phyloP scores from a whole-genome alignment of 2,888 invertebrate species.

The Drosophila borealis region DNA sequence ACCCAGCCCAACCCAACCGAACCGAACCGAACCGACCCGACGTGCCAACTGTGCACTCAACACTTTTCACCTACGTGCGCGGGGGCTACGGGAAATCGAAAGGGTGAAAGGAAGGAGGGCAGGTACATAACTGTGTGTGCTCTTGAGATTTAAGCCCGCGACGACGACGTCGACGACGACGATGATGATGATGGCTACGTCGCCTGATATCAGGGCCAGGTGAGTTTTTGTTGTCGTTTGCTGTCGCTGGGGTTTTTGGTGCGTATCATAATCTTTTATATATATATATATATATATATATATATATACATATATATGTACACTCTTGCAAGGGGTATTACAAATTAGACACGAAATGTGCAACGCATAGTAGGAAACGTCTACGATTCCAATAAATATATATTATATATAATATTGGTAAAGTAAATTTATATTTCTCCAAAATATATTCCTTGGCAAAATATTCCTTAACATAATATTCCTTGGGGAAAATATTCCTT shows the following conservation, averaged over 20 bases:
- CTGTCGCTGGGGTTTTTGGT: constrained; percentile 27
- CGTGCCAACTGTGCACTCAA: constrained; percentile 10
- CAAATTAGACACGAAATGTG: not conserved
- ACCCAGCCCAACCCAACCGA: too few relatives aligned
- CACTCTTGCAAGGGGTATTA: not conserved
- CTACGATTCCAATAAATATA: too few relatives aligned
- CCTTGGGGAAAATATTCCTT: too few relatives aligned
- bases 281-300: not conserved
- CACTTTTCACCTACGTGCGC: not conserved
- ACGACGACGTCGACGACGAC: constrained; percentile 11
- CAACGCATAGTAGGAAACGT: too few relatives aligned
- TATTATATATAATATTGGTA: too few relatives aligned
- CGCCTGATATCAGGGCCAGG: constrained; percentile 40
- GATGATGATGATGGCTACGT: constrained; percentile 19
- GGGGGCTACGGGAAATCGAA: not conserved
- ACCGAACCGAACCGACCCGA: constrained; percentile 1
- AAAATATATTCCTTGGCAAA: too few relatives aligned
- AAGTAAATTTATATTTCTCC: too few relatives aligned
- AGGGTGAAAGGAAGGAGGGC: not conserved
- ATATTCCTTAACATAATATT: too few relatives aligned
- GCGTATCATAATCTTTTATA: constrained; percentile 13
- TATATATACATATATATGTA: not conserved
- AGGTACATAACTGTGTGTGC: constrained; percentile 27
- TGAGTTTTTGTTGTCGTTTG: constrained; percentile 25
- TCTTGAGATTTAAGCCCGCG: constrained; percentile 67